These are phyloP conservation scores for Machaerirhynchus nigripectus DNA, from an alignment of 2,113 vertebrate genomes.

Conservation along the genomic window DNA sequence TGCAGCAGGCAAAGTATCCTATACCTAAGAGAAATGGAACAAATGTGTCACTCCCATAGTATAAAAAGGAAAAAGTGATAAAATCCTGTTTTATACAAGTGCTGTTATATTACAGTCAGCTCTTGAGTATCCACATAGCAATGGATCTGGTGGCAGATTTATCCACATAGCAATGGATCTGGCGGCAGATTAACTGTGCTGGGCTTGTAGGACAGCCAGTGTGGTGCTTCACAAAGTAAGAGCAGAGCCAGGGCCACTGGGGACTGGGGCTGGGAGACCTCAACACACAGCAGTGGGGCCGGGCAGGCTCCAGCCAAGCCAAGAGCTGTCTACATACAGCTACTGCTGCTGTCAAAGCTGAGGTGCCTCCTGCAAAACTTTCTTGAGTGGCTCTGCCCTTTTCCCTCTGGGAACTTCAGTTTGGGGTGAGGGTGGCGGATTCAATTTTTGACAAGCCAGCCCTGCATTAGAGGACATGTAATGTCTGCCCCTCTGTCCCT, in stretches of 20 bases:
- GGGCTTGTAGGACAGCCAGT: not conserved
- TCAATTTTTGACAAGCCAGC: not conserved
- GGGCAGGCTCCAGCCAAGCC: not conserved
- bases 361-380: not conserved
- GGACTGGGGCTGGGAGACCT: not conserved
- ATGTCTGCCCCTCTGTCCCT: not conserved
- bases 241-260: not conserved
- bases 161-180: not conserved
- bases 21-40: slow-evolving; percentile 32
- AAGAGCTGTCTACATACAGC: rapidly evolving
- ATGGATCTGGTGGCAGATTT: not conserved
- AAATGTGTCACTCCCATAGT: not conserved
- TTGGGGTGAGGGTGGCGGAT: not conserved
- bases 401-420: not conserved
- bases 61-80: not conserved
- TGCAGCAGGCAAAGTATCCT: not conserved
- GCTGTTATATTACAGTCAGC: not conserved
- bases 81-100: slow-evolving; percentile 21
- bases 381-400: not conserved
- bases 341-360: not conserved
- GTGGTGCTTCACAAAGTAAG: not conserved
- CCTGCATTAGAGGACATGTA: not conserved
- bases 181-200: not conserved
- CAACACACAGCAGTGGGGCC: rapidly evolving
- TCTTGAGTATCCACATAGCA: not conserved